Base-by-base conservation (phyloP, 2,888 invertebrate species). In the Leucoma salicis region DNA sequence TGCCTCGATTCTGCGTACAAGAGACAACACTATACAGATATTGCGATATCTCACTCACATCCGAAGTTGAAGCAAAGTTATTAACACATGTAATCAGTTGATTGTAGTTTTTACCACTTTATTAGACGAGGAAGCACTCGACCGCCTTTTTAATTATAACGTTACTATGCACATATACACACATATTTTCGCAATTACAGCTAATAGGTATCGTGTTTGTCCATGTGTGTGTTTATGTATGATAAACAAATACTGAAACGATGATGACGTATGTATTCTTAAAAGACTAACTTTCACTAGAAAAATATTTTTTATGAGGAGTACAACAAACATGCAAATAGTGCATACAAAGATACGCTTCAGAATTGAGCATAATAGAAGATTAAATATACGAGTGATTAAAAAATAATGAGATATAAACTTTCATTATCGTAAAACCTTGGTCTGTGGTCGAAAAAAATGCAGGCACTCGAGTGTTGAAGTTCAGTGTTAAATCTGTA, bases 61-160 rank as follows among this genome's bases (percentile, higher is more conserved):
- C 63, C 64, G 63, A 78, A 77, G 70, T 70, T 64, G 57, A 60
- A 46, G 57, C 42, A 54, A 76, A 75, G 81, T 81, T 82, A 84
- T 80, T 78, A 81, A 75, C 56, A 74, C 69, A 70, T 74, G 82
- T 83, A 87, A 86, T 87, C 84, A 84, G 78, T 82, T 83, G 82
- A 86, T 85, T 80, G 76, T 74, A 55, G 61, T 81, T 82, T 78
- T 75, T 71, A 79, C 68, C 67, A 67, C 68, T 81, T 78, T 80
- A 80, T 82, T 83, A 71, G 65, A 70, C 64, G 59, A 68, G 69
- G 65, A 66, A 65, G 63, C 78, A 78, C 79, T 80, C 74, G 51
- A 58, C 38, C 35, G 52, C 53, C 44, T 57, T 70, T 78, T 79
- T 84, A 80, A 84, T 84, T 77, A 82, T 66, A 55, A 38, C 56